Percentiles rank a stretch among this genome's conserved stretches.
These are phyloP conservation scores for Dicaeum eximium DNA, from an alignment of 2,113 vertebrate genomes.

Conservation along the genomic window DNA sequence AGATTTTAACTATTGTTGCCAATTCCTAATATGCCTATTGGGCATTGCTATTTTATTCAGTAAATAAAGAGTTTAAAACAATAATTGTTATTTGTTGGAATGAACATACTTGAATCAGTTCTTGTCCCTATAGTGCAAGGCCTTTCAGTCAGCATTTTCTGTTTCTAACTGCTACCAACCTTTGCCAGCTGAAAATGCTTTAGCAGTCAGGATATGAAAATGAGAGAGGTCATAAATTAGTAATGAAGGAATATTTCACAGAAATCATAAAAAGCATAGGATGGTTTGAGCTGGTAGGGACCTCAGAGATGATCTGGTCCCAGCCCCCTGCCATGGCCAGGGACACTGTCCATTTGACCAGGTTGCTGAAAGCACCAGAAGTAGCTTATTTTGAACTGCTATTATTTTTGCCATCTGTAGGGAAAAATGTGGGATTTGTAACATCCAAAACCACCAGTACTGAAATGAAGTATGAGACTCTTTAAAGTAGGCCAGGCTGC, in stretches of 20 bases:
- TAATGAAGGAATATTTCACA: not conserved
- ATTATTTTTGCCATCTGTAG: not conserved
- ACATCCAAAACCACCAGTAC: not conserved
- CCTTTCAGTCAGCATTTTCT: not conserved
- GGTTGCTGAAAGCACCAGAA: not conserved
- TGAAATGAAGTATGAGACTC: not conserved
- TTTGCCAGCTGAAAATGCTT: not conserved
- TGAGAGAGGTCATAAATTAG: not conserved
- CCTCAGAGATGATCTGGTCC: not conserved
- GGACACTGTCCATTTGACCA: not conserved
- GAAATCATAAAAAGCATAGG: not conserved
- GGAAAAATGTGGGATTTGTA: not conserved
- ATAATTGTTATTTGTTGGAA: constrained; percentile 38
- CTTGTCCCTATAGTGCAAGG: not conserved
- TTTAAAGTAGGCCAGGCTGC: not conserved
- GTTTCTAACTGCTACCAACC: not conserved
- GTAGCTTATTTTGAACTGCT: not conserved
- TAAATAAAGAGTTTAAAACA: constrained; percentile 44
- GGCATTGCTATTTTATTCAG: constrained; percentile 43
- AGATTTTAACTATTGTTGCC: constrained; percentile 41
- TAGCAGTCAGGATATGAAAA: not conserved
- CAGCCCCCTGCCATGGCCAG: not conserved
- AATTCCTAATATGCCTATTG: constrained; percentile 31
- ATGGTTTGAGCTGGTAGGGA: not conserved
- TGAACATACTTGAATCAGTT: not conserved